Percentiles rank a stretch among this genome's conserved stretches.
Conservation (phyloP, 2,113 vertebrate species). For the Lamprologus speciosus region DNA sequence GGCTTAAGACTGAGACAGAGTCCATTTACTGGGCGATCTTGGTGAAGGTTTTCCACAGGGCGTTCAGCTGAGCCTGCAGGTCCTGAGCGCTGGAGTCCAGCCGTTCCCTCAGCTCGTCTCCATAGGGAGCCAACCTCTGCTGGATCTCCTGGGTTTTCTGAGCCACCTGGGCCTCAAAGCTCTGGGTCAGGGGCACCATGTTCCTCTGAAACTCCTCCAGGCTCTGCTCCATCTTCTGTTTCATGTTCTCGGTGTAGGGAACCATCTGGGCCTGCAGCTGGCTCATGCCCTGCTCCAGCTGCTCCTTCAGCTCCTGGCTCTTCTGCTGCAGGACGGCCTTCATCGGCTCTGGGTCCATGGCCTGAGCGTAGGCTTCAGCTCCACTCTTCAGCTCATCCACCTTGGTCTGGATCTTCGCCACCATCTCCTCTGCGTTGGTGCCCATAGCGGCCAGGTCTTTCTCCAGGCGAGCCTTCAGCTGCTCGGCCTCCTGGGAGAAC, state of each 20-base stretch:
- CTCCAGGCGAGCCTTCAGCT: slow-evolving; percentile 49
- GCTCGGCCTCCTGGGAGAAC: slow-evolving; percentile 48
- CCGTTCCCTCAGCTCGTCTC: slow-evolving; percentile 35
- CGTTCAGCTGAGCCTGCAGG: slow-evolving; percentile 26
- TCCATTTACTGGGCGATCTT: slow-evolving; percentile 33
- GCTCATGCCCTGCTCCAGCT: slow-evolving; percentile 14
- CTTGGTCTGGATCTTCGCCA: slow-evolving; percentile 62
- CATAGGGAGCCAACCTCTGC: slow-evolving; percentile 34
- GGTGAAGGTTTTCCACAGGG: slow-evolving; percentile 43
- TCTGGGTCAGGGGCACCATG: slow-evolving; percentile 49
- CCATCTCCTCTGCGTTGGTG: slow-evolving; percentile 58
- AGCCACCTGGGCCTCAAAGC: slow-evolving; percentile 43
- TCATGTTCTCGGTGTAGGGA: slow-evolving; percentile 32
- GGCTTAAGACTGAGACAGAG: neutral
- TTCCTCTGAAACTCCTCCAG: slow-evolving; percentile 57
- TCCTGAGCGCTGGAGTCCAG: slow-evolving; percentile 36
- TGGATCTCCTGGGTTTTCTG: slow-evolving; percentile 49
- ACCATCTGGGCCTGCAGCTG: slow-evolving; percentile 47
- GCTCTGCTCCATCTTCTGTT: slow-evolving; percentile 41
- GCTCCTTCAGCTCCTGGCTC: slow-evolving; percentile 43
- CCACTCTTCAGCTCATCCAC: slow-evolving; percentile 73
- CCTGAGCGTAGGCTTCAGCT: slow-evolving; percentile 37
- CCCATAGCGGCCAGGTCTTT: slow-evolving; percentile 22
- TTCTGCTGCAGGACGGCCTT: slow-evolving; percentile 28
- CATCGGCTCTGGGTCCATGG: slow-evolving; percentile 41